These are phyloP conservation scores for Pelobates cultripes DNA, from an alignment of 2,797 vertebrate genomes.

Conservation along the genomic window DNA sequence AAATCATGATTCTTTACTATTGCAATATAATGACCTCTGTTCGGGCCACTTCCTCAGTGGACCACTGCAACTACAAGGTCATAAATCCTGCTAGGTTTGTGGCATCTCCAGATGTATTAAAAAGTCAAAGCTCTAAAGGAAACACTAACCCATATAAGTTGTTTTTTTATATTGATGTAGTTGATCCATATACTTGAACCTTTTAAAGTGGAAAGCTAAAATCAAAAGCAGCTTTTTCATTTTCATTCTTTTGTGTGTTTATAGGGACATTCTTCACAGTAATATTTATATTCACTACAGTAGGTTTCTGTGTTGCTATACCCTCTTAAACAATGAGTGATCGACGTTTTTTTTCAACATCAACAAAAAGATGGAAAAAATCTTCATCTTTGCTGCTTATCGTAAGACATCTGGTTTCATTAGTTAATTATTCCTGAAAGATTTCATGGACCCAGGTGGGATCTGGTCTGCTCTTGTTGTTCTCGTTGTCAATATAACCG, in stretches of 20 bases:
- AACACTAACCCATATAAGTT: conserved; percentile 83
- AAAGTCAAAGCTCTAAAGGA: conserved; percentile 81
- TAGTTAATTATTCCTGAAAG: conserved; percentile 85
- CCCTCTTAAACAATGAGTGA: conserved; percentile 70
- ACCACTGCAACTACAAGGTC: conserved; percentile 83
- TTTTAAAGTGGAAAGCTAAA: conserved; percentile 81
- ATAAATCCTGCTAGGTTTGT: conserved; percentile 83
- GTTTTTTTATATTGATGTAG: conserved; percentile 80
- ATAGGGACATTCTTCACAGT: conserved; percentile 84
- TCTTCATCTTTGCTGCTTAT: conserved; percentile 64
- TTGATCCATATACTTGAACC: conserved; percentile 85
- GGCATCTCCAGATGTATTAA: conserved; percentile 82
- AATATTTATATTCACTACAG: conserved; percentile 84
- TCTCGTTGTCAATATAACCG: conserved; percentile 86
- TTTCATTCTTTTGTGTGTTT: conserved; percentile 87
- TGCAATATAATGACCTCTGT: conserved; percentile 84
- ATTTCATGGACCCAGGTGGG: conserved; percentile 78
- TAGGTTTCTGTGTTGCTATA: conserved; percentile 84
- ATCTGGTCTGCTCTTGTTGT: conserved; percentile 70
- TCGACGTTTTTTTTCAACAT: too few species aligned
- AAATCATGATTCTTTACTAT: conserved; percentile 85
- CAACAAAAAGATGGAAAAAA: too few species aligned
- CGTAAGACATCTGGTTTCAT: conserved; percentile 84
- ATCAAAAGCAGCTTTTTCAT: conserved; percentile 85
- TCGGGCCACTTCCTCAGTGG: conserved; percentile 84